Conservation (phyloP, 2,113 vertebrate genomes). For the Rhodinocichla rosea region DNA sequence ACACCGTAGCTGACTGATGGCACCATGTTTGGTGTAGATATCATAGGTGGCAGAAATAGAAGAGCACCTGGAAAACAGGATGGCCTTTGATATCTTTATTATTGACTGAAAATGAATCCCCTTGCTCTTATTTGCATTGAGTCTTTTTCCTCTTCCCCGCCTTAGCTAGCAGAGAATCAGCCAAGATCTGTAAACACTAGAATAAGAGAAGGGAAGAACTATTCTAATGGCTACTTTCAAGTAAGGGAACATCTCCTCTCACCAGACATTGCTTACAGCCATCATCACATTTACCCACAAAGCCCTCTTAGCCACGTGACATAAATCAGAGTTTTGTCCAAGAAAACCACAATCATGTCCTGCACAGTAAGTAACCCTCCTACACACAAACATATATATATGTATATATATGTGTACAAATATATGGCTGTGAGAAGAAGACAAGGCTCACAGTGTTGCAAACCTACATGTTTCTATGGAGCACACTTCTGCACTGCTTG, state of each 20-base stretch:
- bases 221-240: not conserved
- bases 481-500: not conserved
- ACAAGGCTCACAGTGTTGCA: not conserved
- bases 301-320: not conserved
- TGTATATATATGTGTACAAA: no score
- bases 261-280: not conserved
- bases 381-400: no score
- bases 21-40: slow-evolving; percentile 21
- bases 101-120: not conserved
- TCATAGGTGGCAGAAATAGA: not conserved
- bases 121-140: not conserved
- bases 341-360: not conserved
- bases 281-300: not conserved
- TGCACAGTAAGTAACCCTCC: not conserved
- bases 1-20: not conserved
- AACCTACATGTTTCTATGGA: not conserved
- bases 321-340: not conserved
- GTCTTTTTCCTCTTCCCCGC: not conserved
- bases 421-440: not conserved
- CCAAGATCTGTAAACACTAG: not conserved
- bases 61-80: not conserved
- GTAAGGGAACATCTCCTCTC: not conserved
- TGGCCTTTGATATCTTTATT: not conserved
- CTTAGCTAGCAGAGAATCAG: not conserved
- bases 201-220: not conserved